Base-by-base conservation (phyloP, 2,113 vertebrate genomes). In the Bambusicola thoracicus region DNA sequence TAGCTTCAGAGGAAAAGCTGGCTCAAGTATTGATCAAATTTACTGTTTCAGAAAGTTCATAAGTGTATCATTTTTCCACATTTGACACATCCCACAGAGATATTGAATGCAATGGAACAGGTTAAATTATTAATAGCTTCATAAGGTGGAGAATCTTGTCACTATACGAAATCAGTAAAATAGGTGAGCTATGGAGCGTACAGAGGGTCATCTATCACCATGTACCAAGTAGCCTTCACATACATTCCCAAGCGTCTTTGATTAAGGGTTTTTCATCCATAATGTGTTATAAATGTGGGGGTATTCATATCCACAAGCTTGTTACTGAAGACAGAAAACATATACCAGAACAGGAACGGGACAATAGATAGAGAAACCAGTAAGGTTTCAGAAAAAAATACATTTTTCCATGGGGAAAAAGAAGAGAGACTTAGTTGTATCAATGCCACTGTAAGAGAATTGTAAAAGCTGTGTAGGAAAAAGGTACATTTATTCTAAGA, bases 121-220 rank as follows among this genome's bases (percentile, higher is more conserved):
- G 75, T 90, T 93, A 76, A 88, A 58, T 93, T 80, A 86, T 80
- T 93, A 68, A 80, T 43, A 41, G 56, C 62, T 92, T 85, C 90
- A 8, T 70, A 55, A 67, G 76, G 78, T 48, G 19, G 49, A 58
- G 59, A 93, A 62, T 49, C 10, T 92, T 63, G 41, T 87, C 83
- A 59, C 1, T 2, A 1, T 11, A 14, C 49, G 44, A 80, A 84
- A 58, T 74, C 15, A 9, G 40, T 56, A 30, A 87, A 92, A 76
- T 0, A 74, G 70, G 49, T 38, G 90, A 90, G 79, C 58, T 68
- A 51, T 70, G 74, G 32, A 32, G 73, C 46, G 48, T 67, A 5
- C 10, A 85, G 49, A 81, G 68, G 32, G 14, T 59, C 49, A 41
- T 91, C 48, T 41, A 16, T 93, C 76, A 85, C 5, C 11, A 55